phyloP scores from a whole-genome alignment of 2,888 invertebrate genomes.

The Tethea ocularis region DNA sequence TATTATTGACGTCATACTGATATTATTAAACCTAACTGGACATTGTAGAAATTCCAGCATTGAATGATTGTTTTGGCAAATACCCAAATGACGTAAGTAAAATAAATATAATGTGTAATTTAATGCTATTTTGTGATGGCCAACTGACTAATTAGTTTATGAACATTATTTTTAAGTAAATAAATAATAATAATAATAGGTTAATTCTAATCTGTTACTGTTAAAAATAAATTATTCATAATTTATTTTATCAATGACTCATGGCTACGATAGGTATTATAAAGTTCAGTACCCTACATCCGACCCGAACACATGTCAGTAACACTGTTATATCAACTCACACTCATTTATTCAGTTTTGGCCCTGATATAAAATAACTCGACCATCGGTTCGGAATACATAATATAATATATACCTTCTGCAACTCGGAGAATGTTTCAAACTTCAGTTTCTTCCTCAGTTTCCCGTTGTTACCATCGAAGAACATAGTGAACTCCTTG shows the following conservation, averaged over 20 bases:
- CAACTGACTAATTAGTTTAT: background rate
- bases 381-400: too few species aligned
- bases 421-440: conserved; percentile 85
- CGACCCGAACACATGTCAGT: background rate
- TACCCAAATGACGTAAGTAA: background rate
- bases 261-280: background rate
- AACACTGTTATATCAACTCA: too few species aligned
- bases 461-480: conserved; percentile 87
- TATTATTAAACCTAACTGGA: background rate
- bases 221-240: background rate
- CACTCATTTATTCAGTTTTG: too few species aligned
- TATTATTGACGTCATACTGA: background rate
- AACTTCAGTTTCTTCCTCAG: conserved; percentile 91
- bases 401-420: conserved; percentile 81
- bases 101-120: background rate
- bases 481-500: conserved; percentile 90
- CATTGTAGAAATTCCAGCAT: conserved; percentile 2
- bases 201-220: too few species aligned
- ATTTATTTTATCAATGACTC: background rate
- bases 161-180: too few species aligned
- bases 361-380: too few species aligned
- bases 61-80: conserved; percentile 8
- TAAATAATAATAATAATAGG: too few species aligned
- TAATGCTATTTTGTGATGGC: too few species aligned
- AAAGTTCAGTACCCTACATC: background rate